Base-by-base conservation (phyloP, 2,888 invertebrate genomes). In the Spicauda simplicius region DNA sequence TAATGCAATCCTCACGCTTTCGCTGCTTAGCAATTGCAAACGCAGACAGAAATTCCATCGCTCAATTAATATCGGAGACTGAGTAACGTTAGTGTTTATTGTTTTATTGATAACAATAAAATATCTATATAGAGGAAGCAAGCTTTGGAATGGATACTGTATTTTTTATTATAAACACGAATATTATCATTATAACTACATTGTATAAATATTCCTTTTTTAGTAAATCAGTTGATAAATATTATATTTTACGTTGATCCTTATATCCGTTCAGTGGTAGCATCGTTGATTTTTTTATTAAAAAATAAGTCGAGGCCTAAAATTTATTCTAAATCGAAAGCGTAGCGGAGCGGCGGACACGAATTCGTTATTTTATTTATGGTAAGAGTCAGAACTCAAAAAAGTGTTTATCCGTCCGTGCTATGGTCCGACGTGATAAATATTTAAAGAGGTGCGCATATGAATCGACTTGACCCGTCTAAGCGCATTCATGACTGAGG, bases 391-490 rank as follows among this genome's bases (percentile, higher is more conserved):
- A 37, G 53, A 45, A 53, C 52, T 54, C 37, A 65, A 59, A 65
- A 64, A 65, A 59, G 18, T n/a, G 64, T 41, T 59, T 65, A 65
- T 54, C 45, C 58, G 53, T 41, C 18, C 19, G 57, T 60, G 50
- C 16, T 75, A 74, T 70, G 70, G 69, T 72, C 48, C 64, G 62
- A 75, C 69, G 70, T 71, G 71, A 78, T 85, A 83, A 83, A 84
- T 86, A 85, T 86, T 83, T 76, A 84, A 80, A 76, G 25, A 81
- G 76, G 58, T 59, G 71, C 73, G 77, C 75, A 74, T 78, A 76
- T 81, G 83, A 81, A 86, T 84, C 75, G 73, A 73, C 77, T 86
- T 86, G 85, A 84, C 85, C 83, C 75, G 79, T 75, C 71, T 77
- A 77, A 77, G 78, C 69, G 68, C 77, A 82, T 81, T 81, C 82